Conservation (phyloP, 2,113 vertebrate species). For the Dasypus novemcinctus region DNA sequence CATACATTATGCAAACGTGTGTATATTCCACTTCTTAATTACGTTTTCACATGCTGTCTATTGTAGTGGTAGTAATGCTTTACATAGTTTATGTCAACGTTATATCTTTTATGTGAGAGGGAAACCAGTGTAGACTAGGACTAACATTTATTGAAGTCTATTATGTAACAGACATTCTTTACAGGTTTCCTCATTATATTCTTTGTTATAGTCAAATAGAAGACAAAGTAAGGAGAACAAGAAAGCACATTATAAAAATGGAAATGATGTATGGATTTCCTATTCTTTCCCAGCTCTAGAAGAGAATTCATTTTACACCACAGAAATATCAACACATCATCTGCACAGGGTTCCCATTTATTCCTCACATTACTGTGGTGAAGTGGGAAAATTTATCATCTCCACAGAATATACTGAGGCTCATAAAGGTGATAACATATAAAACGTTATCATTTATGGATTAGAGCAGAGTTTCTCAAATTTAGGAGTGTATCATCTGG, state of each 20-base stretch:
- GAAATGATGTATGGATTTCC: not conserved
- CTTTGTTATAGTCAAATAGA: not conserved
- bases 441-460: not conserved
- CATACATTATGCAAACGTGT: not conserved
- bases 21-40: slow-evolving; percentile 6
- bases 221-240: slow-evolving; percentile 22
- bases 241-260: not conserved
- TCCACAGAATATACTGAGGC: not conserved
- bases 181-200: slow-evolving; percentile 34
- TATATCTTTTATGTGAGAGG: not conserved
- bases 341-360: slow-evolving; percentile 26
- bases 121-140: not conserved
- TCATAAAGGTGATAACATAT: not conserved
- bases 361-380: not conserved
- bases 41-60: slow-evolving; percentile 6
- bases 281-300: slow-evolving; percentile 21
- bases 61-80: not conserved
- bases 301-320: slow-evolving; percentile 19
- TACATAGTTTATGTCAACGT: slow-evolving; percentile 3
- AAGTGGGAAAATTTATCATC: not conserved
- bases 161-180: slow-evolving; percentile 13
- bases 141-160: not conserved
- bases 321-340: not conserved
- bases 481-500: not conserved
- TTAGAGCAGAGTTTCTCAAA: not conserved